Base-by-base conservation (phyloP, 2,797 vertebrate species). In the Lacerta agilis region DNA sequence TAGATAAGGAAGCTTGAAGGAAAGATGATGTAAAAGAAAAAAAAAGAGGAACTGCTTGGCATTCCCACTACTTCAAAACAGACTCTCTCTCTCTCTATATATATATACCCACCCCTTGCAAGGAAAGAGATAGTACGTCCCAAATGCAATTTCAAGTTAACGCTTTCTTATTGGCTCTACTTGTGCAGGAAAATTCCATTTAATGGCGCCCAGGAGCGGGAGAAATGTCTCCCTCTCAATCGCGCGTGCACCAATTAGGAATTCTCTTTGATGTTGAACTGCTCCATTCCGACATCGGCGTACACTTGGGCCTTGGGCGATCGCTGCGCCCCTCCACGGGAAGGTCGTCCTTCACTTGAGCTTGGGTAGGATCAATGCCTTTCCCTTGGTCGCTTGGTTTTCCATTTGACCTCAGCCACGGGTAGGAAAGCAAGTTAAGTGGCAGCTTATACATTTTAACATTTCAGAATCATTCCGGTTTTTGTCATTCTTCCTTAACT, bases 241-340 rank as follows among this genome's bases (percentile, higher is more conserved):
- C 49, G 73, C 41, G 5, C 67, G 8, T n/a, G 27, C 10, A 8
- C n/a, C 78, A 61, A 8, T 38, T 67, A 41, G 79, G 78, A 55
- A 38, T 85, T 76, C 77, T 29, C 88, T 89, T 85, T 89, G 88
- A 85, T 89, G 81, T 89, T 85, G 83, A 85, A 85, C 88, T 13
- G 36, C 7, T 20, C 4, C 38, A 4, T 61, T 83, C n/a, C 41
- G 36, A 67, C 61, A 9, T 61, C 11, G 17, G 23, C 66, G 7
- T 66, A 88, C 66, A 8, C 77, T 85, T 85, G n/a, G 72, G 77
- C 83, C 78, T 85, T 81, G 41, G 73, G 64, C n/a, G 0, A 58
- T 7, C 2, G 38, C n/a, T n/a, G 9, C 23, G 55, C 78, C 66
- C 55, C n/a, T 41, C 49, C 29, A 41, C 58, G 13, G 58, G 43